These are phyloP conservation scores for Odontomachus brunneus DNA, from an alignment of 1,140 invertebrate species.

Conservation along the genomic window DNA sequence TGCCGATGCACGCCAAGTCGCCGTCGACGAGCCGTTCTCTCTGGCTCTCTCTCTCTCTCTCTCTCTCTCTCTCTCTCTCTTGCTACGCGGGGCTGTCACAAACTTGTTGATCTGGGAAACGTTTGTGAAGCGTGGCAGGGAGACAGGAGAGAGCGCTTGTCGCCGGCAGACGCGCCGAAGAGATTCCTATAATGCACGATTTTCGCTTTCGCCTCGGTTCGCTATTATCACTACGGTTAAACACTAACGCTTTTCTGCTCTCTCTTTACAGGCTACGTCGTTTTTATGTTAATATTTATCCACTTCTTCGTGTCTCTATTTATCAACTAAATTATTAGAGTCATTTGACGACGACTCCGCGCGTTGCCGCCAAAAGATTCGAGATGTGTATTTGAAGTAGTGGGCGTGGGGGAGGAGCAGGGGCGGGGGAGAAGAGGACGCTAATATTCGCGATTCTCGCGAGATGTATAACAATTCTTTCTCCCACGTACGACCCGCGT, in stretches of 20 bases:
- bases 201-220: constrained; percentile 26
- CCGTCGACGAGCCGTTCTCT: constrained; percentile 5
- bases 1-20: constrained; percentile 6
- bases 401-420: too few relatives aligned
- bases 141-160: neutral
- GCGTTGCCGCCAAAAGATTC: constrained; percentile 43
- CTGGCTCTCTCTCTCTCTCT: too few relatives aligned
- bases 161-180: constrained; percentile 15
- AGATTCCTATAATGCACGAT: constrained; percentile 58
- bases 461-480: neutral
- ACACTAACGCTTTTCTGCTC: constrained; percentile 22
- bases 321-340: neutral
- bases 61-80: neutral
- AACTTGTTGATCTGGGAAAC: constrained; percentile 29
- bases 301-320: neutral
- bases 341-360: constrained; percentile 19
- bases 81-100: neutral
- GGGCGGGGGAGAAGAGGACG: too few relatives aligned
- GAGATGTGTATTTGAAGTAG: neutral
- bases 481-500: neutral
- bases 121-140: neutral
- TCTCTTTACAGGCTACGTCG: constrained; percentile 40
- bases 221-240: constrained; percentile 39
- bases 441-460: constrained; percentile 4
- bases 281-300: too few relatives aligned